Base-by-base conservation (phyloP, 2,888 invertebrate genomes). In the Drosophila mimetica region DNA sequence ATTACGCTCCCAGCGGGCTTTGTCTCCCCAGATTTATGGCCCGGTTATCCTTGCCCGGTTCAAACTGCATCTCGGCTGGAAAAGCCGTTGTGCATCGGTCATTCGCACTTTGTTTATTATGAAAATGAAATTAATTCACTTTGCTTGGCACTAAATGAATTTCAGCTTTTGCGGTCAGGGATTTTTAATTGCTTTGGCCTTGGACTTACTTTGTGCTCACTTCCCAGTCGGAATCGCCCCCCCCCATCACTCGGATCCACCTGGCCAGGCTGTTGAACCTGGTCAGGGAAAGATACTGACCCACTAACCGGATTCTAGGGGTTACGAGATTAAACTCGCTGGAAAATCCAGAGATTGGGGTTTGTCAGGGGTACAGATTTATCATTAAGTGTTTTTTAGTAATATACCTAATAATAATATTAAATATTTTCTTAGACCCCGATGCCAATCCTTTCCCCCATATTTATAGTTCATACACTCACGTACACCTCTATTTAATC, bases 91-190 rank as follows among this genome's bases (percentile, higher is more conserved):
- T 28, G 5, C 14, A 22, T n/a, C 32, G 46, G n/a, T 9, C 67
- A 37, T 44, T 69, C 61, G 61, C 67, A 67, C 74, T 73, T 79
- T 80, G 74, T 65, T 74, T 84, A 80, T 77, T 70, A 75, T 64
- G 67, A 60, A 75, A 64, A 75, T 64, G 67, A 60, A 75, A 64
- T 77, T 79, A 74, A 83, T 83, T 83, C 70, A 67, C 80, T 74
- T 63, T 74, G 74, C 61, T 63, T 63, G 63, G 54, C 80, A 60
- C 67, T 67, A 64, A 86, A 66, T 76, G 74, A 67, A 69, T 67
- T 79, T 69, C 53, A 79, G 74, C 66, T 57, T 75, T 73, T 73
- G 66, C 79, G 79, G 64, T 82, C 79, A 76, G 59, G 63, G 51
- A 60, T 64, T 59, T 20, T 67, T 67, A 80, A 80, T 86, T 71